Evolutionary conservation across 2,888 invertebrate species (phyloP).

Genomic region (Operophtera brumata): DNA sequence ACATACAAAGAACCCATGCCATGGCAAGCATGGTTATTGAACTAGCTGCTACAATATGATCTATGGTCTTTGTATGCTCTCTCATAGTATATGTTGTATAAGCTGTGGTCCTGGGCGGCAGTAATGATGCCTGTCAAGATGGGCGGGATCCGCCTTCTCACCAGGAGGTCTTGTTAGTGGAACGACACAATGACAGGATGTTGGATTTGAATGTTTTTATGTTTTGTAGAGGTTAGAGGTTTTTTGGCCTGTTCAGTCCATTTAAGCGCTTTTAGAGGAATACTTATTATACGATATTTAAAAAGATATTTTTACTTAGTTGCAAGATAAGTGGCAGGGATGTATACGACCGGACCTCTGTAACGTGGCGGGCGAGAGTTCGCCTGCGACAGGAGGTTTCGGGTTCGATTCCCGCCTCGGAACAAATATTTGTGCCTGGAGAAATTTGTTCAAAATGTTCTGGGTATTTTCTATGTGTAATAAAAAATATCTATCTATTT

Average conservation of each 20-base stretch:
- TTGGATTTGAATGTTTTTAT: constrained; percentile 18
- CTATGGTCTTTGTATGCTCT: neutral
- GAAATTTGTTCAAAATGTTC: too few species aligned
- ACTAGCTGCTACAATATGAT: neutral
- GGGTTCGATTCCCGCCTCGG: too few species aligned
- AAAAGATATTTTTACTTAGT: neutral
- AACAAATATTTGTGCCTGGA: too few species aligned
- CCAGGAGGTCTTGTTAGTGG: constrained; percentile 28
- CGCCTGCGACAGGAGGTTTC: too few species aligned
- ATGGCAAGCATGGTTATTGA: neutral
- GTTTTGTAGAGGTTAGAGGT: constrained; percentile 1
- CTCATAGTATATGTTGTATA: neutral
- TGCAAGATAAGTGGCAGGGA: too few species aligned
- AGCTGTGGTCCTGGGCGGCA: constrained; percentile 14
- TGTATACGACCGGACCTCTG: too few species aligned
- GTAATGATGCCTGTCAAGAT: constrained; percentile 31
- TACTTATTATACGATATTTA: too few species aligned
- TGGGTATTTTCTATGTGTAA: too few species aligned
- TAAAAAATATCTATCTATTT: too few species aligned
- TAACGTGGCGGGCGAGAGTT: too few species aligned
- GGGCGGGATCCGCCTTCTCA: constrained; percentile 30
- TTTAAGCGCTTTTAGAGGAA: too few species aligned
- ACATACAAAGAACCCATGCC: neutral
- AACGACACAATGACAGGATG: constrained; percentile 18
- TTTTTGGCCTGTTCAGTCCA: constrained; percentile 1